These are phyloP conservation scores for Ceratosolen solmsi DNA, from an alignment of 1,140 invertebrate species.

Conservation along the genomic window DNA sequence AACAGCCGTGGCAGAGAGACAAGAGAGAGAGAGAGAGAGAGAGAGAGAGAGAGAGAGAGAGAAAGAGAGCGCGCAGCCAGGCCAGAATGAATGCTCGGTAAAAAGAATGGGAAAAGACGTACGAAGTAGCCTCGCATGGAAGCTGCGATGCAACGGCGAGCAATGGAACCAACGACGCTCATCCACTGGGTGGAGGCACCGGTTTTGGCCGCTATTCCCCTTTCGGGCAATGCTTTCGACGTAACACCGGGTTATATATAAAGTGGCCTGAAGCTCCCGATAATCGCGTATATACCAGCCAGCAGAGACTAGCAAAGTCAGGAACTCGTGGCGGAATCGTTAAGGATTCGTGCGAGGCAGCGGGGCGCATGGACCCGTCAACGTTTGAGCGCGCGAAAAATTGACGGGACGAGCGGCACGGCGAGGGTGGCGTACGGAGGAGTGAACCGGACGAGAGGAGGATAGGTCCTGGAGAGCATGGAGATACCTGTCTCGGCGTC, in stretches of 20 bases:
- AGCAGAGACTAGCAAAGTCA: too few species aligned
- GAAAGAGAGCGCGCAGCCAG: neutral
- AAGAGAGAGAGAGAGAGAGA: neutral
- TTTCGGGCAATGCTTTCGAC: neutral
- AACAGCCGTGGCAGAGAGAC: neutral
- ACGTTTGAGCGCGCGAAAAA: neutral
- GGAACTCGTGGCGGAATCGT: neutral
- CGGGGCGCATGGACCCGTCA: neutral
- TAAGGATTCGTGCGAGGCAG: neutral
- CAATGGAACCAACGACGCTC: neutral
- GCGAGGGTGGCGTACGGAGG: neutral
- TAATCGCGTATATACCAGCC: neutral
- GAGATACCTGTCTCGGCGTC: constrained; percentile 48
- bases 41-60: neutral
- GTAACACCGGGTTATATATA: constrained; percentile 1
- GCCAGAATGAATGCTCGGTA: too few species aligned
- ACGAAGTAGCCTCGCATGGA: neutral
- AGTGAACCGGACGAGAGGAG: too few species aligned
- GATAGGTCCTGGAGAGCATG: neutral
- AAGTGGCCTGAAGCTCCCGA: neutral
- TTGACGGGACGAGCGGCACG: too few species aligned
- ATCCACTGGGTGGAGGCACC: neutral
- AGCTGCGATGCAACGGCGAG: neutral
- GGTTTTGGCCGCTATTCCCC: neutral
- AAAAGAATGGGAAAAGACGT: neutral